Base-by-base conservation (phyloP, 2,888 invertebrate species). In the Punctoribates punctum region DNA sequence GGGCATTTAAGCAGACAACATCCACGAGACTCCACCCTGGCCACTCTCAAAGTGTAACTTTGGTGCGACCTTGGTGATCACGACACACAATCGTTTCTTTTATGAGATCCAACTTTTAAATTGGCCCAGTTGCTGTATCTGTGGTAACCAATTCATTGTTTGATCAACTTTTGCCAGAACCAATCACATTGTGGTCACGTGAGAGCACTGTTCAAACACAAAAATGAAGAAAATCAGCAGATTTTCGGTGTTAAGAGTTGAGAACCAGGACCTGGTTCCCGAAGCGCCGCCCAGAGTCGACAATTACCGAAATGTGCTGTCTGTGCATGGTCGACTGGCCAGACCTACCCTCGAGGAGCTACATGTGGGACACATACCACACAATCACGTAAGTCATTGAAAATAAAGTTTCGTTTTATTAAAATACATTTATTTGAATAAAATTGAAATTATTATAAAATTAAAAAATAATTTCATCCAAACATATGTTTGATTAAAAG, bases 241-340 rank as follows among this genome's bases (percentile, higher is more conserved):
- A 34, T 34, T 34, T 48, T 11, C 48, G 48, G 17, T 17, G 3
- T 3, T 11, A 3, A 48, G 48, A 3, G 13, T 11, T 48, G 15
- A 48, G 48, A 48, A 48, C 48, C 77, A 78, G 11, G 80, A 48
- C 13, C 48, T 83, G 74, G 83, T 83, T 0, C 79, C 82, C 60
- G 85, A 85, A 79, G 82, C 83, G 13, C 78, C 86, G 6, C 87
- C 87, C 2, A 82, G 85, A 72, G 83, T 84, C 42, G 86, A 87
- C 77, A 85, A 86, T 80, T 87, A 87, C 79, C 82, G 85, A 17
- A 85, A 85, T 80, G 79, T 83, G 29, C 79, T 83, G 79, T 83
- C 83, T 20, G 79, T 83, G 5, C 81, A 81, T 57, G 82, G 81
- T 11, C 82, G 81, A 38, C 79, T 82, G 38, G 79, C 78, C 62